Evolutionary conservation across 2,113 vertebrate genomes (phyloP).

Genomic region (Podilymbus podiceps): DNA sequence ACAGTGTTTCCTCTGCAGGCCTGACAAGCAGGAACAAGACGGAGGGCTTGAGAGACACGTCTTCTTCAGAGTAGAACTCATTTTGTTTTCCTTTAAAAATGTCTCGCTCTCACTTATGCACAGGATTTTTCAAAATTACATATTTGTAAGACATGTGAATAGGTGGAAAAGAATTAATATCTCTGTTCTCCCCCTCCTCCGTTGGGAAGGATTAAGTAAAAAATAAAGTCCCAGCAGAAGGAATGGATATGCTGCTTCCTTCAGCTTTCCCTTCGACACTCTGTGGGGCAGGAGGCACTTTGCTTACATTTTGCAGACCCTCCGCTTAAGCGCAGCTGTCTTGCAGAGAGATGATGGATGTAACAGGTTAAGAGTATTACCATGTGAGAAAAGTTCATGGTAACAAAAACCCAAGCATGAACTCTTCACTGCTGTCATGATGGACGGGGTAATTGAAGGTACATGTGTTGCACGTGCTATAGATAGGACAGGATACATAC

Average conservation of each 20-base stretch:
- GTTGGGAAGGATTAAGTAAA: background rate
- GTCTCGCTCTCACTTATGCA: background rate
- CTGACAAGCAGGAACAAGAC: background rate
- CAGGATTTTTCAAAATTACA: background rate
- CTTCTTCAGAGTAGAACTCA: background rate
- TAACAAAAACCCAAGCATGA: background rate
- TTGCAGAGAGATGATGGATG: constrained; percentile 31
- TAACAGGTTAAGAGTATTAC: constrained; percentile 9
- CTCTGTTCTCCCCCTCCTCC: background rate
- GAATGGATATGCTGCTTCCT: background rate
- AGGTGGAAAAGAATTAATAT: background rate
- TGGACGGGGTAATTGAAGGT: background rate
- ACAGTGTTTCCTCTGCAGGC: background rate
- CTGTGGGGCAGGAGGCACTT: background rate
- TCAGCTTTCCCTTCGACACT: background rate
- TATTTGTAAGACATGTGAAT: background rate
- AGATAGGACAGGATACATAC: background rate
- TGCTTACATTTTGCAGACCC: background rate
- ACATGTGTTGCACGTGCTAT: background rate
- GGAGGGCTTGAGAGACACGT: background rate
- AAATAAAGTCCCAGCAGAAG: background rate
- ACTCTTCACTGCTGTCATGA: background rate
- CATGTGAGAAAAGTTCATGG: background rate
- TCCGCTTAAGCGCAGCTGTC: background rate
- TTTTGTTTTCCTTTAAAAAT: constrained; percentile 28